A percentile compares a stretch with the other conserved stretches of the same genome.
phyloP scores from a whole-genome alignment of 2,888 invertebrate species.

The Eurytoma adleriae region DNA sequence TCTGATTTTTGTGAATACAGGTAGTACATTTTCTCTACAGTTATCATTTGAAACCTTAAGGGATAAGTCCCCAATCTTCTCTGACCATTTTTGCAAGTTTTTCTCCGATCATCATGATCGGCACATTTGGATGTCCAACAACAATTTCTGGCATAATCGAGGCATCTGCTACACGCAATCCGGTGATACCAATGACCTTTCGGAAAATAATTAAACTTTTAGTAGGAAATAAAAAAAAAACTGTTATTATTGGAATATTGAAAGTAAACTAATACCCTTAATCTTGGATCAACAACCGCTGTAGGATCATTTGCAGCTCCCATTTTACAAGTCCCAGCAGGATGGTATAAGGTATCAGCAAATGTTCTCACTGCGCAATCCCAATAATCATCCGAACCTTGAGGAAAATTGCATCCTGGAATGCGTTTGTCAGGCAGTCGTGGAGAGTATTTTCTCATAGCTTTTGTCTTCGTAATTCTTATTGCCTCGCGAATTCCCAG shows the following conservation, averaged over 20 bases:
- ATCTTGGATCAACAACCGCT: conserved; percentile 81
- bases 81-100: conserved; percentile 82
- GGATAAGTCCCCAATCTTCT: conserved; percentile 73
- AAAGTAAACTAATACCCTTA: conserved; percentile 69
- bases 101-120: conserved; percentile 83
- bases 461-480: conserved; percentile 79
- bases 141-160: conserved; percentile 82
- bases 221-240: neutral
- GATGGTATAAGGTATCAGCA: conserved; percentile 84
- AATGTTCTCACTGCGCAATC: conserved; percentile 83
- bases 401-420: conserved; percentile 79
- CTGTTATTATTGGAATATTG: neutral
- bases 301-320: conserved; percentile 79
- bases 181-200: conserved; percentile 75
- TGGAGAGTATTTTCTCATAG: conserved; percentile 80
- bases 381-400: conserved; percentile 83
- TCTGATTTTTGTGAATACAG: too few species aligned
- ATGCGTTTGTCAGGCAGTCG: conserved; percentile 78
- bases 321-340: conserved; percentile 82
- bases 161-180: conserved; percentile 81
- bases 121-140: conserved; percentile 81
- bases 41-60: too few species aligned
- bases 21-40: too few species aligned
- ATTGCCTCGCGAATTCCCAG: conserved; percentile 79
- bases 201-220: neutral